Base-by-base conservation (phyloP, 2,113 vertebrate species). In the Sclerurus mexicanus region DNA sequence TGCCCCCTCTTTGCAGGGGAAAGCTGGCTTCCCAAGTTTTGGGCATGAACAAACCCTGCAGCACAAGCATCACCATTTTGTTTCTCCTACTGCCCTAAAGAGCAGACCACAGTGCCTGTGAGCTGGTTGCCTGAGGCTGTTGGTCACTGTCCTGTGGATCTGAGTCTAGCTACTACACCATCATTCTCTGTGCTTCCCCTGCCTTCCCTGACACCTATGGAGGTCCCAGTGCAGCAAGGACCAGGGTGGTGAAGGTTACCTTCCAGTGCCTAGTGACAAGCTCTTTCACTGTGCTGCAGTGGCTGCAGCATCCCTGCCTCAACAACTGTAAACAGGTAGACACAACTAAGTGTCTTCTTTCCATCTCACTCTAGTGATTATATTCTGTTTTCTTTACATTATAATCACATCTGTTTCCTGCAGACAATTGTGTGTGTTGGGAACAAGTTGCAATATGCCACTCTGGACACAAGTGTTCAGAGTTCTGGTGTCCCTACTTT, bases 11-110 rank as follows among this genome's bases (percentile, higher is more conserved):
- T 84, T 42, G 20, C 31, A 37, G 35, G 20, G 12, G 25, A 80
- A 84, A 93, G 27, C 11, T 35, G 49, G 6, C 58, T 55, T 84
- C 68, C 31, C 10, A 25, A 19, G 40, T 50, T 84, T 76, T 20
- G 16, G 39, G 33, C 39, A 27, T 44, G 58, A 79, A n/a, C 35
- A 64, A 83, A 76, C 12, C 17, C 37, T n/a, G 40, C 77, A 52
- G n/a, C 0, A 0, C 60, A 73, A 79, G 63, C 30, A 30, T 40
- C 9, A 80, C 18, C 2, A 2, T 52, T 66, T 73, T 60, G 9
- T 9, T 80, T 24, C 24, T 84, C 44, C 62, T 59, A 25, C 52
- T 79, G n/a, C 40, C 35, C 47, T 68, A 22, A 72, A 72, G n/a
- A 81, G 27, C 15, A 71, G n/a, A 37, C 30, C 37, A 39, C 44